These are phyloP conservation scores for Lethrus apterus DNA, from an alignment of 1,140 invertebrate species.

Conservation along the genomic window DNA sequence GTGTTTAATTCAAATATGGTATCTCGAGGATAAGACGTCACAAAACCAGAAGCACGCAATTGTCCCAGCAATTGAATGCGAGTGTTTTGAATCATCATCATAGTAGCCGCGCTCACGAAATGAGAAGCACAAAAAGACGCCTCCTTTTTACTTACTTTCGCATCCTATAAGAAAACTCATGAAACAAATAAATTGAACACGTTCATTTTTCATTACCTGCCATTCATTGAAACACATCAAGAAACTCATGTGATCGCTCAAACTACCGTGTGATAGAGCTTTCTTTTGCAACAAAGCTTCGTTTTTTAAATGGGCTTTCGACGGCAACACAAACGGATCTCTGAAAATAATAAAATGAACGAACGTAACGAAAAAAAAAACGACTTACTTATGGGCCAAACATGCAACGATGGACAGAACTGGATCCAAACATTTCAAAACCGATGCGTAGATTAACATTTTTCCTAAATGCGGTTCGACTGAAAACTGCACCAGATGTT, in stretches of 20 bases:
- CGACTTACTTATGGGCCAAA: constrained; percentile 68
- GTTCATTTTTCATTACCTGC: too few species aligned
- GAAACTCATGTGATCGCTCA: constrained; percentile 88
- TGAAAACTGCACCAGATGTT: constrained; percentile 80
- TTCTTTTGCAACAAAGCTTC: too few species aligned
- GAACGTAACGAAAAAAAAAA: constrained; percentile 16
- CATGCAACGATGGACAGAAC: constrained; percentile 86
- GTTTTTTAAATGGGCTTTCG: constrained; percentile 56
- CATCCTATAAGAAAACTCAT: constrained; percentile 35
- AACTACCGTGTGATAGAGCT: constrained; percentile 66
- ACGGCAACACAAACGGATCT: constrained; percentile 74
- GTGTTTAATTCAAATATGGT: constrained; percentile 66
- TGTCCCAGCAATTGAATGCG: constrained; percentile 76
- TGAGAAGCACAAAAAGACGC: constrained; percentile 70
- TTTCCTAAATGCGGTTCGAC: constrained; percentile 87
- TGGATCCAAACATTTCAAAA: constrained; percentile 91
- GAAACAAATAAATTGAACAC: too few species aligned
- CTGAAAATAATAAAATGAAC: constrained; percentile 41
- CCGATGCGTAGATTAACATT: constrained; percentile 83
- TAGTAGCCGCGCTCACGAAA: constrained; percentile 70
- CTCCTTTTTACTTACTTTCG: constrained; percentile 60
- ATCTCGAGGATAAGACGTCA: constrained; percentile 74
- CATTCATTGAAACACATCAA: constrained; percentile 79
- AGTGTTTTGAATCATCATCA: constrained; percentile 78
- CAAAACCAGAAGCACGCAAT: constrained; percentile 75